Percentiles rank a stretch among this genome's conserved stretches.
Conservation (phyloP, 1,140 invertebrate species). For the Bombus ignitus region DNA sequence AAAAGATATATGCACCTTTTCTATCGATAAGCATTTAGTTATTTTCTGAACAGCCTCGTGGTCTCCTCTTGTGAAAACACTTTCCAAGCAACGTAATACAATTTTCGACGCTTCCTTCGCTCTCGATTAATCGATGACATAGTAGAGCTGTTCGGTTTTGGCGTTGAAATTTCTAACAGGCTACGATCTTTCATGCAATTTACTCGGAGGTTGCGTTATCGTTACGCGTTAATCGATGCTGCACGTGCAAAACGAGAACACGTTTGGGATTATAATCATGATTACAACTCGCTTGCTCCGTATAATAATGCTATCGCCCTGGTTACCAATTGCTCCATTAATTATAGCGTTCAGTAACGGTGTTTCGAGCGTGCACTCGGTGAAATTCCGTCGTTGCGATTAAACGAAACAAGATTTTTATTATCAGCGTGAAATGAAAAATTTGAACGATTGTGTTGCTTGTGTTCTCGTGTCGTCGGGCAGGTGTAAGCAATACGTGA, state of each 20-base stretch:
- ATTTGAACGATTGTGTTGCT: no score
- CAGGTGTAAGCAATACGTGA: no score
- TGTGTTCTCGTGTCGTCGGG: no score
- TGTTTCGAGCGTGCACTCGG: background rate
- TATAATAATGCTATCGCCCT: background rate
- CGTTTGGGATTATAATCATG: background rate
- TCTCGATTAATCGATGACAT: background rate
- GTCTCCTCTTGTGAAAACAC: background rate
- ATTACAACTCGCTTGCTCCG: background rate
- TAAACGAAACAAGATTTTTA: background rate
- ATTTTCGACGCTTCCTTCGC: background rate
- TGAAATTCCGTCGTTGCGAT: background rate
- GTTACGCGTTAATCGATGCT: background rate
- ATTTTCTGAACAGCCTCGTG: no score
- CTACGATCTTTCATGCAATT: background rate
- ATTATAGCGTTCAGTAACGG: background rate
- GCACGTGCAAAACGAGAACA: background rate
- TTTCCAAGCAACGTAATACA: background rate
- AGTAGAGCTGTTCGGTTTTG: background rate
- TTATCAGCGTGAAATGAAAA: no score
- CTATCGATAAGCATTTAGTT: no score
- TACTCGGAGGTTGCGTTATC: background rate
- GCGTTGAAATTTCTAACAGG: background rate
- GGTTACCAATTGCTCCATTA: constrained; percentile 17
- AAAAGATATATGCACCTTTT: no score